These are phyloP conservation scores for Ranitomeya imitator DNA, from an alignment of 2,113 vertebrate species.

Conservation along the genomic window DNA sequence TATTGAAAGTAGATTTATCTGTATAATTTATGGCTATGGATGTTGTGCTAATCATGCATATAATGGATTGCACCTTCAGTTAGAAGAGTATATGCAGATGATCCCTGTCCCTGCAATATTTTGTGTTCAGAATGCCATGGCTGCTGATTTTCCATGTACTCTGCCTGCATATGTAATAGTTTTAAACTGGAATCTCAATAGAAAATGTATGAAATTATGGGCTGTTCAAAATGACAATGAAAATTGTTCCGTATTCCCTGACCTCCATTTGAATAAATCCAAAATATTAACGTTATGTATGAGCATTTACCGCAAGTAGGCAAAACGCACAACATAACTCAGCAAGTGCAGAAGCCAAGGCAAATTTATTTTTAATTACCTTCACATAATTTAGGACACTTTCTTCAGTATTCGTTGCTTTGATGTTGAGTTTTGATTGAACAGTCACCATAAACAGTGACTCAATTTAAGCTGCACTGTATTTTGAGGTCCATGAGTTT, in stretches of 20 bases:
- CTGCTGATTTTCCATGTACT: constrained; percentile 23
- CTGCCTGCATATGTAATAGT: constrained; percentile 29
- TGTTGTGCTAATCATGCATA: constrained; percentile 79
- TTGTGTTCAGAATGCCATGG: constrained; percentile 1
- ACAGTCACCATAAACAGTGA: too few species aligned
- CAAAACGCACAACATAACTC: not conserved
- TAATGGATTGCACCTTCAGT: constrained; percentile 74
- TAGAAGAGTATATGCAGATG: constrained; percentile 78
- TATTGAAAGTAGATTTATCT: constrained; percentile 73
- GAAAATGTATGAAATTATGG: constrained; percentile 1
- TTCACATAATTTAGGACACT: too few species aligned
- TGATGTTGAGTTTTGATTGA: too few species aligned
- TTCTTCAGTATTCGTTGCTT: too few species aligned
- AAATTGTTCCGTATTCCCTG: constrained; percentile 36
- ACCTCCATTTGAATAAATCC: constrained; percentile 28
- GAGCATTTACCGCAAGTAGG: not conserved
- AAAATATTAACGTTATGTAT: not conserved
- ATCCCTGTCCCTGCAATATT: constrained; percentile 16
- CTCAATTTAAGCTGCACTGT: not conserved
- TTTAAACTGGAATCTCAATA: constrained; percentile 17
- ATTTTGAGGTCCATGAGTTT: not conserved
- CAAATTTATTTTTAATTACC: too few species aligned
- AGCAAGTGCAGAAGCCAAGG: too few species aligned
- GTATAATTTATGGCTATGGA: constrained; percentile 84
- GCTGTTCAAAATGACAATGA: constrained; percentile 21